phyloP scores from a whole-genome alignment of 2,797 vertebrate genomes.

The Cichlasoma orientale region DNA sequence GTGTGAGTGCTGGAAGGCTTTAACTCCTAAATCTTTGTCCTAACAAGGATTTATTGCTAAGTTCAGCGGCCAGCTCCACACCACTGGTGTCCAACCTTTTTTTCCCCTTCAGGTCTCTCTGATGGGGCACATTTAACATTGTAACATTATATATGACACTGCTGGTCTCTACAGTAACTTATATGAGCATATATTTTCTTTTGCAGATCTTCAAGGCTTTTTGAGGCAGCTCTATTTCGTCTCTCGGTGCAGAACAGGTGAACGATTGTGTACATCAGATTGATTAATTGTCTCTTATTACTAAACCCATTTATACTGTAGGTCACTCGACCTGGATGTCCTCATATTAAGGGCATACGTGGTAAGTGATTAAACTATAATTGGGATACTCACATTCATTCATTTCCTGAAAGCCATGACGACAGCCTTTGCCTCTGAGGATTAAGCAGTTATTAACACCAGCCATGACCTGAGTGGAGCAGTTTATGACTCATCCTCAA shows the following conservation, averaged over 20 bases:
- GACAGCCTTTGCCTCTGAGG: background rate
- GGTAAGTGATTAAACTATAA: constrained; percentile 32
- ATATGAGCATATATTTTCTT: background rate
- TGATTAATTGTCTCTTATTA: constrained; percentile 32
- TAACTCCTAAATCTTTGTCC: constrained; percentile 34
- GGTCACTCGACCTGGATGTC: constrained; percentile 13
- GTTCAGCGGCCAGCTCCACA: constrained; percentile 2
- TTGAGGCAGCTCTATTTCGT: background rate
- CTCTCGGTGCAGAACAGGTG: background rate
- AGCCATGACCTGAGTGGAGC: constrained; percentile 34
- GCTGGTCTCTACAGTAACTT: background rate
- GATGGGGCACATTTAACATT: constrained; percentile 16
- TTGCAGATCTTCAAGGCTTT: background rate
- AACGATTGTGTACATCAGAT: constrained; percentile 10
- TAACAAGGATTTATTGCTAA: constrained; percentile 42
- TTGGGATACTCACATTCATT: constrained; percentile 25
- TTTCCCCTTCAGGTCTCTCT: background rate
- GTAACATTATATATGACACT: background rate
- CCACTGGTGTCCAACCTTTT: background rate
- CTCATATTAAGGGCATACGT: constrained; percentile 11
- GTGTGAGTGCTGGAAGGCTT: constrained; percentile 6
- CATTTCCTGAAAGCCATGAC: constrained; percentile 44
- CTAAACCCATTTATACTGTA: background rate
- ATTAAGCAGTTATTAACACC: constrained; percentile 26
- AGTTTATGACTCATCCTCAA: constrained; percentile 55